Evolutionary conservation across 2,113 vertebrate genomes (phyloP).

Genomic region (Calyptomena viridis): DNA sequence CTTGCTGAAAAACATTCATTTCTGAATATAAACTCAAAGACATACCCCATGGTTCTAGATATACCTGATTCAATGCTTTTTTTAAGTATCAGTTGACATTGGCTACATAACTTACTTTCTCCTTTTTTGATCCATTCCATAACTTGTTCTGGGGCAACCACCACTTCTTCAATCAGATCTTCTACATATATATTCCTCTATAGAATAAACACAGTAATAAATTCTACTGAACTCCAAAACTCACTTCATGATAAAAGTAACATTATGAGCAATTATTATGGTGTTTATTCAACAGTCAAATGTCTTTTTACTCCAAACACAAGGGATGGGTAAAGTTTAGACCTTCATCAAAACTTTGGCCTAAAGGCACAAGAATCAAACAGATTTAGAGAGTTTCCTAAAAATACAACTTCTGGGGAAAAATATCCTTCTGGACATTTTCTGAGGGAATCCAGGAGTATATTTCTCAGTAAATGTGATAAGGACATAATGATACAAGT

Average conservation of each 20-base stretch:
- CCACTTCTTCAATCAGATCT: slow-evolving; percentile 91
- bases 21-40: not conserved
- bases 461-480: not conserved
- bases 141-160: slow-evolving; percentile 84
- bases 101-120: slow-evolving; percentile 83
- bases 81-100: not conserved
- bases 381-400: not conserved
- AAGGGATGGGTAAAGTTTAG: not conserved
- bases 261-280: not conserved
- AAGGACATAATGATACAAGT: not conserved
- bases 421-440: not conserved
- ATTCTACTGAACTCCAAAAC: not conserved
- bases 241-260: not conserved
- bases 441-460: not conserved
- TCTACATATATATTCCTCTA: slow-evolving; percentile 94
- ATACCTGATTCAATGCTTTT: not conserved
- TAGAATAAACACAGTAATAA: not conserved
- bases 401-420: not conserved
- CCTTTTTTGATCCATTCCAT: slow-evolving; percentile 91
- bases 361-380: not conserved
- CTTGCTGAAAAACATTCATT: not conserved
- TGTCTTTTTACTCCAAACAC: not conserved
- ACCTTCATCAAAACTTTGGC: not conserved
- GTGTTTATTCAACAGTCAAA: not conserved
- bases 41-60: not conserved